Conservation (phyloP, 2,888 invertebrate species). For the Coelinius sp. region DNA sequence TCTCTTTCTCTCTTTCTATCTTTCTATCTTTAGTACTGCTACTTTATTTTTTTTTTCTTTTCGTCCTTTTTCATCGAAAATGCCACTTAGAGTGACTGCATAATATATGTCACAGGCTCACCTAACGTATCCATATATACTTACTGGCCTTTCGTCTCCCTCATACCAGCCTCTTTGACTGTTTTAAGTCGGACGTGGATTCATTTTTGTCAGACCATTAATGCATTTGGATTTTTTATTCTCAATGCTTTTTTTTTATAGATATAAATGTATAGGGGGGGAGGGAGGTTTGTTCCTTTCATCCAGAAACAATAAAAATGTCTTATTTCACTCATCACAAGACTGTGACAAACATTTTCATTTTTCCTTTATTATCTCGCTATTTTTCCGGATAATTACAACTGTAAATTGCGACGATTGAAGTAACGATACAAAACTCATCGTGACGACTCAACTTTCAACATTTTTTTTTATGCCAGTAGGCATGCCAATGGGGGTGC, state of each 20-base stretch:
- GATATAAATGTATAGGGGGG: no score
- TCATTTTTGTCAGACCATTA: not conserved
- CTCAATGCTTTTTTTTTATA: not conserved
- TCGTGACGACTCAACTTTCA: conserved; percentile 15
- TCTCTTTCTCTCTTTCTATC: conserved; percentile 35
- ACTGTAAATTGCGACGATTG: conserved; percentile 27
- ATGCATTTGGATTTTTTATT: not conserved
- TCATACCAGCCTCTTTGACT: not conserved
- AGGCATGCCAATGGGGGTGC: conserved; percentile 67
- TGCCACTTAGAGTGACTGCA: conserved; percentile 64
- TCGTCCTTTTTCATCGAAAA: conserved; percentile 49
- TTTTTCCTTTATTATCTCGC: not conserved
- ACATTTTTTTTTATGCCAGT: conserved; percentile 34
- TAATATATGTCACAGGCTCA: conserved; percentile 64
- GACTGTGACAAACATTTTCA: no score
- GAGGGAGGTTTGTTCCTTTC: no score
- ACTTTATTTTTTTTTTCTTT: no score
- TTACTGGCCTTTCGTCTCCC: not conserved
- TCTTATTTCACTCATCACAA: no score
- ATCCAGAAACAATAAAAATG: no score
- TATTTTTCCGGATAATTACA: conserved; percentile 5
- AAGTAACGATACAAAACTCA: conserved; percentile 36
- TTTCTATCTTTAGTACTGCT: conserved; percentile 24
- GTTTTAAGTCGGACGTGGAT: not conserved
- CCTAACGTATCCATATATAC: conserved; percentile 48